A percentile compares a stretch with the other conserved stretches of the same genome.
Conservation (phyloP, 2,113 vertebrate genomes). For the Nannospalax galili region DNA sequence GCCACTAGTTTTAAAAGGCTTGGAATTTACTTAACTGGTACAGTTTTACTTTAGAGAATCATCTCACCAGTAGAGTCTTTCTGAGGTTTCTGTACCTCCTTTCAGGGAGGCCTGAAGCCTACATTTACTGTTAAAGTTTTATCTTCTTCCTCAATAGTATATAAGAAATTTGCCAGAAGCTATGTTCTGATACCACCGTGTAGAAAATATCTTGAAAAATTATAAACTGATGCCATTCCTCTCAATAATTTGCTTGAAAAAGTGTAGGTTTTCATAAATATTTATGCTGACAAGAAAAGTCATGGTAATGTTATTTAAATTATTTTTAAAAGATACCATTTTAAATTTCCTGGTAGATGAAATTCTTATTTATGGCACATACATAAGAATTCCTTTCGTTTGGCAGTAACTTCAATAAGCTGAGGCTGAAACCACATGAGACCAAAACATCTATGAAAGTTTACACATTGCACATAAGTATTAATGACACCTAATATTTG, state of each 20-base stretch:
- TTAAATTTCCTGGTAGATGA: background rate
- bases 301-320: background rate
- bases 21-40: background rate
- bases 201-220: background rate
- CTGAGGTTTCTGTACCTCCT: fast-evolving
- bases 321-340: background rate
- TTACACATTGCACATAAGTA: background rate
- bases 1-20: background rate
- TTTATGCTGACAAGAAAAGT: background rate
- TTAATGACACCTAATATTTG: background rate
- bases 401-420: background rate
- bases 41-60: background rate
- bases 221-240: background rate
- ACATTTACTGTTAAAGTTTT: background rate
- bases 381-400: background rate
- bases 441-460: background rate
- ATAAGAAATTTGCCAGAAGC: background rate
- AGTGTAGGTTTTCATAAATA: background rate
- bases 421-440: background rate
- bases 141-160: background rate
- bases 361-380: background rate
- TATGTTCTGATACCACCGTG: background rate
- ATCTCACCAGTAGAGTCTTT: background rate
- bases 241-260: background rate
- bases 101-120: background rate